phyloP scores from a whole-genome alignment of 2,797 vertebrate species.

The Ptychobarbus kaznakovi region DNA sequence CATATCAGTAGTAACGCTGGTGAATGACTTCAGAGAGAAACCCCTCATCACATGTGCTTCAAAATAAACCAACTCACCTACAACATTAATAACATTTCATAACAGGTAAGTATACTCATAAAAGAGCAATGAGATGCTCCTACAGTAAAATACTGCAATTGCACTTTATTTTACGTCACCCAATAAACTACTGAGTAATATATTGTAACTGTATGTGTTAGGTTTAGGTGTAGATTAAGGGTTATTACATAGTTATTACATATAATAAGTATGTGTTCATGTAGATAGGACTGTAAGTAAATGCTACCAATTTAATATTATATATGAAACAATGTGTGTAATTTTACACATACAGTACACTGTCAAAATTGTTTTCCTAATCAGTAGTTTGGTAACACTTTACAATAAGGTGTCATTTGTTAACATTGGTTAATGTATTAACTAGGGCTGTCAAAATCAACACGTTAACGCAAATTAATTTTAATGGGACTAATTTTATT shows the following conservation, averaged over 20 bases:
- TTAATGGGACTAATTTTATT: too few relatives aligned
- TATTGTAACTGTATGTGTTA: background rate
- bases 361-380: background rate
- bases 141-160: background rate
- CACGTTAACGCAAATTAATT: too few relatives aligned
- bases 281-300: background rate
- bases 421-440: too few relatives aligned
- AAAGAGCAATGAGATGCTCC: too few relatives aligned
- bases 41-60: background rate
- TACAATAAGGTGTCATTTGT: too few relatives aligned
- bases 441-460: too few relatives aligned
- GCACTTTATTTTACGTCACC: background rate
- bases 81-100: background rate
- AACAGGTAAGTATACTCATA: background rate
- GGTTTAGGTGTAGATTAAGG: background rate
- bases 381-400: too few relatives aligned
- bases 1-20: background rate
- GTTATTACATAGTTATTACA: background rate
- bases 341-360: background rate
- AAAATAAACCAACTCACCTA: background rate
- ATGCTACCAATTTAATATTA: background rate
- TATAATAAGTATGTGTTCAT: background rate
- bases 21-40: background rate
- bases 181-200: background rate
- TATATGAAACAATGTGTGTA: background rate